Evolutionary conservation across 2,888 invertebrate genomes (phyloP), one percentile per base, ranked within the genome.

Genomic region (Oxycera nigricornis): DNA sequence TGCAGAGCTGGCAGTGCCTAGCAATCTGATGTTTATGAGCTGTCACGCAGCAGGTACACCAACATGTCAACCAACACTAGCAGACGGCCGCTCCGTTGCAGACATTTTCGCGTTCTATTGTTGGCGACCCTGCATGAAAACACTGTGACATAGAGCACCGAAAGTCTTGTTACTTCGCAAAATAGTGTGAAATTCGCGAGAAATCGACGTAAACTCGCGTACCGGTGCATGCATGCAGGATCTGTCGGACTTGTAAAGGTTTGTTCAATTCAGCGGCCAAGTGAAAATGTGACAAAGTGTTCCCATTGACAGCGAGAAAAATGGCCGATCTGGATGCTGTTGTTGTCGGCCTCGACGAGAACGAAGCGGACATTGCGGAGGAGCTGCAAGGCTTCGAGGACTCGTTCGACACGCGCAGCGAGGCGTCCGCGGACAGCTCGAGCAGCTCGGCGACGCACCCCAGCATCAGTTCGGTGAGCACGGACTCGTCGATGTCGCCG

Each of bases 341-440:
- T 81, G 89, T 90, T 79, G 88, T 90, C 83, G 89, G 90, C 79
- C 87, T 90, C 81, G 90, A 90, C 80, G 90, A 90, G 85, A 89
- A 89, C 76, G 90, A 90, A 83, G 89, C 89, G 73, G 93, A 93
- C 84, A 92, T 93, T 83, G 92, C 91, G 59, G 93, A 94, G 82
- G 93, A 94, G 82, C 86, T 93, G 77, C 93, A 94, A 83, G 89
- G 93, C 83, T 92, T 93, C 80, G 85, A 82, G 74, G 82, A 85
- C 76, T 82, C 83, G 4, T 94, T 93, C 81, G 95, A 95, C 83
- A 94, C 94, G 1, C 88, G 94, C 11, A 96, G 96, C 84, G 96
- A 96, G 86, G 94, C 95, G 31, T 94, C 94, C 68, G 94, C 94
- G 77, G 84, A 83, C 0, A 91, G 92, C 59, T 91, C 91, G 79